A percentile compares a stretch with the other conserved stretches of the same genome.
Conservation (phyloP, 2,113 vertebrate species). For the Barnardius zonarius region DNA sequence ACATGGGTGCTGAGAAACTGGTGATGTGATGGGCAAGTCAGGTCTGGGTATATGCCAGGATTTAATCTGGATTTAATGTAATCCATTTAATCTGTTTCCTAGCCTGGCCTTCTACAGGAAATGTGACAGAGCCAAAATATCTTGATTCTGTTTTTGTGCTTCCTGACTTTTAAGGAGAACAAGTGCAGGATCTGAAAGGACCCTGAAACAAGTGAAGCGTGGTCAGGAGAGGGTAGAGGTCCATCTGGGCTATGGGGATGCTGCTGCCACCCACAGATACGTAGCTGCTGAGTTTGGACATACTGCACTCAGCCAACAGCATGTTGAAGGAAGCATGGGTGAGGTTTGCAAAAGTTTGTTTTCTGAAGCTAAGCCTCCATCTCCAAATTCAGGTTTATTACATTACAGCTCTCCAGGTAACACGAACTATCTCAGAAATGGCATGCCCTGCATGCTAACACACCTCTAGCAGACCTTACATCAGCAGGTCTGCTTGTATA, state of each 20-base stretch:
- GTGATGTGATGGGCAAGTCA: background rate
- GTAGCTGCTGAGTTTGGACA: background rate
- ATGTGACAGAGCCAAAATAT: conserved; percentile 6
- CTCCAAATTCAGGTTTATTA: background rate
- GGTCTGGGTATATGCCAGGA: background rate
- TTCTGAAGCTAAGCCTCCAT: background rate
- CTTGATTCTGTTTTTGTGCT: conserved; percentile 1
- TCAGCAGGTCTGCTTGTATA: background rate
- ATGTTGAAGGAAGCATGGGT: background rate
- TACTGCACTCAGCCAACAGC: background rate
- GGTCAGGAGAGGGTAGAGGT: background rate
- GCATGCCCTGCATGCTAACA: background rate
- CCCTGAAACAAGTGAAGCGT: background rate
- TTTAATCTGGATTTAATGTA: conserved; percentile 58
- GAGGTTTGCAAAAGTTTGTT: background rate
- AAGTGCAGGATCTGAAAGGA: background rate
- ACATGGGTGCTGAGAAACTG: background rate
- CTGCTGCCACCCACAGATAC: background rate
- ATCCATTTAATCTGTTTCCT: conserved; percentile 51
- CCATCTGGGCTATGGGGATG: background rate
- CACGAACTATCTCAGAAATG: background rate
- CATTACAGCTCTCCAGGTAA: background rate
- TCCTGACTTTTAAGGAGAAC: background rate
- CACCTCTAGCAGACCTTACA: background rate
- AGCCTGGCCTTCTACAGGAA: conserved; percentile 37